phyloP scores from a whole-genome alignment of 92 coral and sea anemone genomes.

The Porites divaricata region DNA sequence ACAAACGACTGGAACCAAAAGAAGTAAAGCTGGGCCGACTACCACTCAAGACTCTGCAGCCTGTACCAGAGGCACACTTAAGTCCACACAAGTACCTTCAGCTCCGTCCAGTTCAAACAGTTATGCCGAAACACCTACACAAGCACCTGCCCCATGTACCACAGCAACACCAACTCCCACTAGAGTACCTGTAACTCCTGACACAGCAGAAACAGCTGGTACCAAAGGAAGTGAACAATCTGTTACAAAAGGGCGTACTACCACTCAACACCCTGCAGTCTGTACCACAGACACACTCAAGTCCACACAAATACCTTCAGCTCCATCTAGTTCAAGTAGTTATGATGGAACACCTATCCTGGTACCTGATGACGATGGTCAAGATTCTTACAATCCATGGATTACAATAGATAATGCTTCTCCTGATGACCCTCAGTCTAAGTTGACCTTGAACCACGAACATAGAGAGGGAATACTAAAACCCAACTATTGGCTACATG shows the following conservation, averaged over 20 bases:
- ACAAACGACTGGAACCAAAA: too few species aligned
- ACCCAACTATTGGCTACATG: slow-evolving; percentile 16
- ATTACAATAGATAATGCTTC: slow-evolving; percentile 7
- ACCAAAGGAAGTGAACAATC: too few species aligned
- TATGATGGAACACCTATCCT: not conserved
- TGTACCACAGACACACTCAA: not conserved
- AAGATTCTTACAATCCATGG: slow-evolving; percentile 32
- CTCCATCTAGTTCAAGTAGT: not conserved
- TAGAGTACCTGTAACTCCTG: too few species aligned
- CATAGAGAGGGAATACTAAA: slow-evolving; percentile 7
- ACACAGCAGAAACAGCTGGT: too few species aligned
- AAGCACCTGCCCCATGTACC: too few species aligned
- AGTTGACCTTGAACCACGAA: not conserved
- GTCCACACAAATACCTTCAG: too few species aligned
- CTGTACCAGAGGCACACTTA: not conserved
- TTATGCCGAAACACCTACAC: not conserved
- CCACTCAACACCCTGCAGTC: too few species aligned
- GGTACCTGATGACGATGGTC: not conserved
- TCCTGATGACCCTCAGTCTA: too few species aligned
- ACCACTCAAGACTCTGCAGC: not conserved
- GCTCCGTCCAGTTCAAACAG: not conserved
- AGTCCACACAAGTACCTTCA: not conserved
- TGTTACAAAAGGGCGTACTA: too few species aligned
- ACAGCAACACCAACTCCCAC: too few species aligned
- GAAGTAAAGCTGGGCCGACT: too few species aligned